Percentiles rank a stretch among this genome's conserved stretches.
These are phyloP conservation scores for Oscarella lobularis DNA, from an alignment of 37 sponge, comb jelly and placozoan genomes.

Conservation along the genomic window DNA sequence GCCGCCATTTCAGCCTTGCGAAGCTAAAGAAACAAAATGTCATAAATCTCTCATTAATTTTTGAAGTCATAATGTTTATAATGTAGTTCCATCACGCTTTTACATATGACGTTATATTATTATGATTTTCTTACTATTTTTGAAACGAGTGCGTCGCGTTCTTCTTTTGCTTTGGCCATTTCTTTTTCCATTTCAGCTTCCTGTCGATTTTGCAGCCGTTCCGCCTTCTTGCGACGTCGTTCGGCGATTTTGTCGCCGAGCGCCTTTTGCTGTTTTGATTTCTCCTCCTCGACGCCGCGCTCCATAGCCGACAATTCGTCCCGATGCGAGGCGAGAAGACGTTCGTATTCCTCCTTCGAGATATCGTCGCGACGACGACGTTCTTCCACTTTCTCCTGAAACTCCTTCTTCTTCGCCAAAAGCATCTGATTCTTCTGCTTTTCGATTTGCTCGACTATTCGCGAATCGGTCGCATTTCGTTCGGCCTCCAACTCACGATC, in stretches of 20 bases:
- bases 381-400: slow-evolving; percentile 2
- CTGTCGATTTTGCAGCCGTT: background rate
- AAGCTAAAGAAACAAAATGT: background rate
- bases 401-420: background rate
- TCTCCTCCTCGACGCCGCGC: background rate
- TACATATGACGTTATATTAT: too few relatives aligned
- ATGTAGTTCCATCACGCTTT: too few relatives aligned
- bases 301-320: background rate
- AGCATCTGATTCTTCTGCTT: background rate
- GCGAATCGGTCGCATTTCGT: background rate
- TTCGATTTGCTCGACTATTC: background rate
- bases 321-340: background rate
- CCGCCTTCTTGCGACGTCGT: background rate
- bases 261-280: background rate
- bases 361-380: slow-evolving; percentile 5
- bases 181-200: slow-evolving; percentile 1
- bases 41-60: background rate
- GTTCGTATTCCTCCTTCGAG: slow-evolving; percentile 3
- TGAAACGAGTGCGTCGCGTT: slow-evolving; percentile 4
- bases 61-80: too few relatives aligned
- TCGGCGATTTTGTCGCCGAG: background rate
- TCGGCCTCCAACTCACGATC: background rate
- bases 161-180: background rate
- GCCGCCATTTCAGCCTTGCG: slow-evolving; percentile 3
- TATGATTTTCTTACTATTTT: background rate